Evolutionary conservation across 2,113 vertebrate species (phyloP), one percentile per base, ranked within the genome.

Genomic region (Psittacula cyanocephala): DNA sequence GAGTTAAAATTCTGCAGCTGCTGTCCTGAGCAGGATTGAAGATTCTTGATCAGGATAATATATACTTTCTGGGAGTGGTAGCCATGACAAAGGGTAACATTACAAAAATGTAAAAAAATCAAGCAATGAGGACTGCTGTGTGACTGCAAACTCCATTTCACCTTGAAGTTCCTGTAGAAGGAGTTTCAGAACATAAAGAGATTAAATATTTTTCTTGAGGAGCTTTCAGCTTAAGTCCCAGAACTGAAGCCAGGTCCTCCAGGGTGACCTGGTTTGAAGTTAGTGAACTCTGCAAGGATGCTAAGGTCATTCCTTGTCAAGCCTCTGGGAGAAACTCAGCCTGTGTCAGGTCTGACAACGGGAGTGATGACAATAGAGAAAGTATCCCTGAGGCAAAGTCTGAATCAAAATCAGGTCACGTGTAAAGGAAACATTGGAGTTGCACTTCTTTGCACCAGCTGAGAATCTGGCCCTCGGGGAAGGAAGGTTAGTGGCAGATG

Each of bases 401-500:
- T 94, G 69, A 88, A 96, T 81, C 68, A 93, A 90, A 95, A 96
- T 84, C 80, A 95, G 93, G 90, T 93, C 28, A 0, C 28, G 25
- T 89, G 76, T 93, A 75, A 93, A 71, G 55, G 47, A 96, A 88
- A 93, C 76, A 86, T 52, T 88, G 69, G 69, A 83, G 52, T 71
- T 81, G 60, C 80, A 68, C 68, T 96, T 80, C 64, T 85, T 93
- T 88, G 22, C 69, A 90, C 90, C 65, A 92, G 68, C 64, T 96
- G 92, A 88, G 82, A 90, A 78, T 71, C 41, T 86, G 63, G 17
- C 78, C 91, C 88, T 92, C 6, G 0, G 76, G 94, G 92, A 83
- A 78, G 28, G 29, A 93, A 75, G 64, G 35, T 88, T 90, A 70
- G 47, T 81, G 52, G 82, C 93, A 96, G 96, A 91, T 96, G 95